Conservation (phyloP, 2,888 invertebrate species). For the Phalera bucephala region DNA sequence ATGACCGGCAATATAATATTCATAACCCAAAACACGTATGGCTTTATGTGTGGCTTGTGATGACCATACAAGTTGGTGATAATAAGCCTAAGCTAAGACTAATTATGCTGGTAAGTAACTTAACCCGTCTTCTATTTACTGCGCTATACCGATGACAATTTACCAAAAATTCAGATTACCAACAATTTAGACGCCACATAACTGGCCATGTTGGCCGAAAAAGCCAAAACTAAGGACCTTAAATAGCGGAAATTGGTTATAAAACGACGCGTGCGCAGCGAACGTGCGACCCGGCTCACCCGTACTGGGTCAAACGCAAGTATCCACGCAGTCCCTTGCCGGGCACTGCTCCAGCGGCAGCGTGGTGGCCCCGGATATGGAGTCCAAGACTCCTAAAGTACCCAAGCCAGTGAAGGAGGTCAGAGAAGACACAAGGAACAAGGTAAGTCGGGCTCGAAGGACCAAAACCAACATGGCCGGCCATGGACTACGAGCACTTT, state of each 20-base stretch:
- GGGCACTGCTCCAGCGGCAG: conserved; percentile 34
- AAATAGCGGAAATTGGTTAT: conserved; percentile 17
- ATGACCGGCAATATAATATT: too few species aligned
- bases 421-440: conserved; percentile 28
- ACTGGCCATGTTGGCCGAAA: neutral
- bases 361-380: conserved; percentile 33
- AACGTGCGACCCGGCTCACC: conserved; percentile 66
- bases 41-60: too few species aligned
- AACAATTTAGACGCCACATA: neutral
- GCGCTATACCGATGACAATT: too few species aligned
- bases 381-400: conserved; percentile 35
- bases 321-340: conserved; percentile 45
- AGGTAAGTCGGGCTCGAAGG: conserved; percentile 37
- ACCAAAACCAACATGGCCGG: conserved; percentile 22
- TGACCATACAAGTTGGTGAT: too few species aligned
- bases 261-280: conserved; percentile 45
- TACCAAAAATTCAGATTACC: too few species aligned
- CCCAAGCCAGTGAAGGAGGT: conserved; percentile 36
- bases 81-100: too few species aligned
- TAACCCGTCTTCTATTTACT: too few species aligned
- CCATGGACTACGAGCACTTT: conserved; percentile 13
- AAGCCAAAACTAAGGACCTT: neutral
- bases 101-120: too few species aligned
- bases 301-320: conserved; percentile 34
- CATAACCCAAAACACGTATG: too few species aligned